A percentile compares a stretch with the other conserved stretches of the same genome.
Conservation (phyloP, 37 sponge, comb jelly and placozoan species). For the Tethya wilhelma region DNA sequence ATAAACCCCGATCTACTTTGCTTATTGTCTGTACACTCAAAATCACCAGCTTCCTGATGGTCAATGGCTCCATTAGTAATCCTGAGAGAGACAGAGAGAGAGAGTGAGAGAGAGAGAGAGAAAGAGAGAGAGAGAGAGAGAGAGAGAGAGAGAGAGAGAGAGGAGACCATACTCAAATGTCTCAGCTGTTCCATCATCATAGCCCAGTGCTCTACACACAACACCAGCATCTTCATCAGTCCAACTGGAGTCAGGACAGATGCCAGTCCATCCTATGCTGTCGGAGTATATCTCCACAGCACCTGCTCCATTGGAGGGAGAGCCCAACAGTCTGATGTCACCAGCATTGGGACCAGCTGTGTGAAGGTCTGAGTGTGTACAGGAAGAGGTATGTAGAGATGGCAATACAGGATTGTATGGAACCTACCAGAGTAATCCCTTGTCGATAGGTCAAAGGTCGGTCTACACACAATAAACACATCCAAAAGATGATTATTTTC, state of each 20-base stretch:
- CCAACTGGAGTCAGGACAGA: constrained; percentile 40
- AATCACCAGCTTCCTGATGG: no score
- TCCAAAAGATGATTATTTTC: not conserved
- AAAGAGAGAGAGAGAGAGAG: not conserved
- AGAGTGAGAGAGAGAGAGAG: not conserved
- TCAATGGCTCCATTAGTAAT: not conserved
- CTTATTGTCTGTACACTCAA: no score
- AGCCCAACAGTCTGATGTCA: constrained; percentile 32
- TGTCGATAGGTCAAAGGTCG: not conserved
- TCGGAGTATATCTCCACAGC: constrained; percentile 39
- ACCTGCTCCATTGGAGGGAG: constrained; percentile 24
- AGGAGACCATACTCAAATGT: not conserved
- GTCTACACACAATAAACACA: constrained; percentile 45
- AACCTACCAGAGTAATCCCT: no score
- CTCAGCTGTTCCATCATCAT: constrained; percentile 4
- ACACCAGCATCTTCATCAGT: constrained; percentile 1
- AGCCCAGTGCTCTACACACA: constrained; percentile 26
- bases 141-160: not conserved
- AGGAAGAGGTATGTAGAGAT: no score
- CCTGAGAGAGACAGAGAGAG: not conserved
- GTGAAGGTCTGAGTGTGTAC: no score
- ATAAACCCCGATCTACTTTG: no score
- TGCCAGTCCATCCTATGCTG: constrained; percentile 20
- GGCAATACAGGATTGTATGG: no score
- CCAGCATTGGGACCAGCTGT: constrained; percentile 8